Conservation (phyloP, 2,113 vertebrate species). For the Chitala chitala region DNA sequence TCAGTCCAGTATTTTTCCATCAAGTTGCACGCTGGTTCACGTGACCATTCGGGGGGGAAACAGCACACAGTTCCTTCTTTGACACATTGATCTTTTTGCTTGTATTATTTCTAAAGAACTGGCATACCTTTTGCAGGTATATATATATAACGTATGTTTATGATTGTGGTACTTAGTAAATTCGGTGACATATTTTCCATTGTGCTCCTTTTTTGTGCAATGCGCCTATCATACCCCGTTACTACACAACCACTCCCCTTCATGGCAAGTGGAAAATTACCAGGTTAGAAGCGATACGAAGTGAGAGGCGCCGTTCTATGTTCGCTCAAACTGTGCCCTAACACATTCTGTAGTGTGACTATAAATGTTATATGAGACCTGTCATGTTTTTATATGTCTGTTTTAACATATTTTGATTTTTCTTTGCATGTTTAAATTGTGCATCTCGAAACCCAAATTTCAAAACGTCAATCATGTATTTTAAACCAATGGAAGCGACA, state of each 20-base stretch:
- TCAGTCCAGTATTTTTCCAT: constrained; percentile 79
- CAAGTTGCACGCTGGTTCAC: constrained; percentile 66
- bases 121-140: background rate
- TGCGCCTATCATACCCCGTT: constrained; percentile 47
- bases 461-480: constrained; percentile 12
- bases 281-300: constrained; percentile 67
- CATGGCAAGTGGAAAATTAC: constrained; percentile 77
- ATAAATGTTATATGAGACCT: background rate
- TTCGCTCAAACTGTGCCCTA: constrained; percentile 18
- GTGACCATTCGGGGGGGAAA: constrained; percentile 45
- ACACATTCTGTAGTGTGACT: background rate
- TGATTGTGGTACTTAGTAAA: too few relatives aligned
- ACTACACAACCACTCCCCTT: constrained; percentile 67
- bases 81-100: constrained; percentile 32
- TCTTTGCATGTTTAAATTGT: constrained; percentile 2
- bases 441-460: background rate
- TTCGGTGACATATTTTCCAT: constrained; percentile 8
- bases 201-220: constrained; percentile 44
- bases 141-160: too few relatives aligned
- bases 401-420: background rate
- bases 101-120: background rate
- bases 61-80: constrained; percentile 55
- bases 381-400: constrained; percentile 15
- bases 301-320: constrained; percentile 39
- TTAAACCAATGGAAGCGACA: constrained; percentile 20